Base-by-base conservation (phyloP, 2,797 vertebrate genomes). In the Rhincodon typus region DNA sequence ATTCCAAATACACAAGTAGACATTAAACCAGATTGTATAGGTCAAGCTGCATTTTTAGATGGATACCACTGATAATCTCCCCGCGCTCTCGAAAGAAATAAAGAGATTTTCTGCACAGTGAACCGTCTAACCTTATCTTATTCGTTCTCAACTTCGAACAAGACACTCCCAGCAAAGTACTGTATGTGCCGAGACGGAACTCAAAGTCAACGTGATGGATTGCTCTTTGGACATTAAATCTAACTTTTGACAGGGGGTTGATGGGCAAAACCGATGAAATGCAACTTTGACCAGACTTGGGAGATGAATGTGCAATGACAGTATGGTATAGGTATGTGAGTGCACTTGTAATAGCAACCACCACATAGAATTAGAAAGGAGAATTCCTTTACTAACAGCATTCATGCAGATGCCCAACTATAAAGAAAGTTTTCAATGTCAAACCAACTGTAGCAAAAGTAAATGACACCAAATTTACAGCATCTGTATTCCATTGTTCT, bases 301-400 rank as follows among this genome's bases (percentile, higher is more conserved):
- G 42, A 94, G 93, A 72, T 94, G 38, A 94, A 94, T 94, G 93
- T 94, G 69, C 30, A 23, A 21, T 94, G 93, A 94, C 93, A 72
- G 30, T 50, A 72, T 94, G 69, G 67, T 72, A 46, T 21, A 72
- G 93, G 93, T 70, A 94, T 94, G 93, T 66, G 23, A 94, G 67
- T 50, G 25, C 25, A 42, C 38, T 94, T 42, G 67, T 72, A 94
- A 50, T 96, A 97, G 97, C 97, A 97, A 96, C 97, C 97, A 96
- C 96, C 67, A 97, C 97, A 97, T 97, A 97, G 97, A 97, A 97
- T 96, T 96, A 96, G 96, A 97, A 97, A 97, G 96, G 97, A 97
- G 97, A 97, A 97, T 97, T 97, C 96, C 97, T 96, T 97, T 96
- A 96, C 96, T 97, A 96, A 96, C 96, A 72, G 38, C 42, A 15